A percentile compares a stretch with the other conserved stretches of the same genome.
Evolutionary conservation across 2,888 invertebrate species (phyloP).

Genomic region (Xestia xanthographa): DNA sequence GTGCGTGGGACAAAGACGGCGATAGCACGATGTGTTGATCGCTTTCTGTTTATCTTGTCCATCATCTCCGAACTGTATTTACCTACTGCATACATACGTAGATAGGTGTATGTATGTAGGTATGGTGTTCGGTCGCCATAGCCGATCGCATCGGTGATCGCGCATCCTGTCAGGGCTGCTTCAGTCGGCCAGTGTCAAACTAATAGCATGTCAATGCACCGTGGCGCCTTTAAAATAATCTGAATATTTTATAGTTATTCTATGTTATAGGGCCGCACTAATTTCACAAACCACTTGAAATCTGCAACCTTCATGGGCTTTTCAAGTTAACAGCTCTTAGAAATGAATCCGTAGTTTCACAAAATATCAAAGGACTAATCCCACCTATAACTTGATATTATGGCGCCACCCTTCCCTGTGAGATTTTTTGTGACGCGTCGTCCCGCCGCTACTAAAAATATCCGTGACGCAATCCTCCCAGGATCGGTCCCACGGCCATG

Average conservation of each 20-base stretch:
- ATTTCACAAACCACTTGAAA: conserved; percentile 26
- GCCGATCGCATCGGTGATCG: conserved; percentile 83
- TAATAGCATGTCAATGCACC: conserved; percentile 68
- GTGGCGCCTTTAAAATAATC: conserved; percentile 46
- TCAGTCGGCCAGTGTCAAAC: conserved; percentile 68
- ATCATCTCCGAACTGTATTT: conserved; percentile 84
- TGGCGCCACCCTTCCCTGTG: conserved; percentile 86
- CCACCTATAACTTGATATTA: conserved; percentile 73
- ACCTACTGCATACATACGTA: conserved; percentile 71
- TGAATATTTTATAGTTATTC: conserved; percentile 23
- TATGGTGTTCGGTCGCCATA: conserved; percentile 80
- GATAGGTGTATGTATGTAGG: conserved; percentile 70
- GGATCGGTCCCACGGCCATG: conserved; percentile 82
- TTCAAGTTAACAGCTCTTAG: conserved; percentile 11
- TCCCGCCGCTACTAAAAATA: conserved; percentile 85
- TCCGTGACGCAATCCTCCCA: conserved; percentile 82
- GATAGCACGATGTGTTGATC: conserved; percentile 74
- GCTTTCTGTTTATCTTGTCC: conserved; percentile 88
- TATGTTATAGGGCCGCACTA: neutral
- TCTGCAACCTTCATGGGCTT: neutral
- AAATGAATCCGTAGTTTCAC: conserved; percentile 7
- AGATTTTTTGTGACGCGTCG: conserved; percentile 85
- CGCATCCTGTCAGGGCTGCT: conserved; percentile 81
- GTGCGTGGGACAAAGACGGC: conserved; percentile 79
- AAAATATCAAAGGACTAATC: conserved; percentile 65